Evolutionary conservation across 2,888 invertebrate species (phyloP).

Genomic region (Ectemnius lituratus): DNA sequence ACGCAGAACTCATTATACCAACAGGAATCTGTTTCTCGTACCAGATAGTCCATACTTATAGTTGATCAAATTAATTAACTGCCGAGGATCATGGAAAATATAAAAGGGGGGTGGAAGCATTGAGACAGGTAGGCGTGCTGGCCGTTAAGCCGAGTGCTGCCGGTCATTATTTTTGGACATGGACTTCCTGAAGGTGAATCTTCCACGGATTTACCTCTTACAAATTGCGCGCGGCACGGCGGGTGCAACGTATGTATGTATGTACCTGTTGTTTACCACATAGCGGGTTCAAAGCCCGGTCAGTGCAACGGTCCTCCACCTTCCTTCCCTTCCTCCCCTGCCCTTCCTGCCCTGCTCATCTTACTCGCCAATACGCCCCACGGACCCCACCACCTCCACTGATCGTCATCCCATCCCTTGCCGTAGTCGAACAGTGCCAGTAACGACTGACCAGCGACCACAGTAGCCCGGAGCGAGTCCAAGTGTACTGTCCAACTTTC

Average conservation of each 20-base stretch:
- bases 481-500: too few species aligned
- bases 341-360: constrained; percentile 46
- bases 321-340: constrained; percentile 26
- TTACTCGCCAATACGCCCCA: constrained; percentile 20
- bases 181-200: constrained; percentile 45
- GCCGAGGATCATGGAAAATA: too few species aligned
- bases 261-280: constrained; percentile 76
- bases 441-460: constrained; percentile 61
- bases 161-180: constrained; percentile 56
- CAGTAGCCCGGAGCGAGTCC: constrained; percentile 47
- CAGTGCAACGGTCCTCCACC: constrained; percentile 71
- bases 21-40: too few species aligned
- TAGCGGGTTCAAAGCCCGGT: constrained; percentile 76
- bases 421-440: constrained; percentile 9
- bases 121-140: constrained; percentile 1
- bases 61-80: too few species aligned
- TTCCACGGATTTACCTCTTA: constrained; percentile 59
- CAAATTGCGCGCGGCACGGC: constrained; percentile 70
- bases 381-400: constrained; percentile 35
- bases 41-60: too few species aligned
- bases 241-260: constrained; percentile 72
- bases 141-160: constrained; percentile 47
- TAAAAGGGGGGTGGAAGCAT: constrained; percentile 11
- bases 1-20: not conserved
- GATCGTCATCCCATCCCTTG: constrained; percentile 58